phyloP scores from a whole-genome alignment of 2,888 invertebrate species.

The Eupithecia abbreviata region DNA sequence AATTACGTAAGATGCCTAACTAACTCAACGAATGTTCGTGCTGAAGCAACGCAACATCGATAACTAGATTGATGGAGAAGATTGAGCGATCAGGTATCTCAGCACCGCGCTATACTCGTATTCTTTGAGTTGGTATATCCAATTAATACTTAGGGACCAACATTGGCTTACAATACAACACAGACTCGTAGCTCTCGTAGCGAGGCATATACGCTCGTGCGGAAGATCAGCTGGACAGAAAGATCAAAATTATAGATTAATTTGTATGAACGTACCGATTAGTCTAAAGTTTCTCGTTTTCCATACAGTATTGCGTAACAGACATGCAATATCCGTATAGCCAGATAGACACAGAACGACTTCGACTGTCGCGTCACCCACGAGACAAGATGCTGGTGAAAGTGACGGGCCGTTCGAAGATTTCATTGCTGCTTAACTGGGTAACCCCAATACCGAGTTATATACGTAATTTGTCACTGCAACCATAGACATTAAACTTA shows the following conservation, averaged over 20 bases:
- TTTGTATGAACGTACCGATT: conserved; percentile 21
- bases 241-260: conserved; percentile 1
- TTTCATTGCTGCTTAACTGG: conserved; percentile 50
- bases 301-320: conserved; percentile 38
- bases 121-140: neutral
- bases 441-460: conserved; percentile 56
- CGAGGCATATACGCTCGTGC: neutral
- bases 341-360: conserved; percentile 30
- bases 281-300: conserved; percentile 32
- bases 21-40: neutral
- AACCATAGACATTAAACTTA: conserved; percentile 31
- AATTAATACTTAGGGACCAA: too few relatives aligned
- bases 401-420: conserved; percentile 54
- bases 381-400: conserved; percentile 53
- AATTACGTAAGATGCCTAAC: conserved; percentile 9
- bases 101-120: neutral
- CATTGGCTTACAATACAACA: neutral
- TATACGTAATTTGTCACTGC: conserved; percentile 48
- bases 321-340: conserved; percentile 38
- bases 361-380: conserved; percentile 35
- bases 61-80: neutral
- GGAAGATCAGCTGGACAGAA: neutral
- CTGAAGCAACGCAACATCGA: neutral
- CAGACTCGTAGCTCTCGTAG: neutral
- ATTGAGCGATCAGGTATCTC: neutral